These are phyloP conservation scores for Caenorhabditis afra DNA, from an alignment of 2,888 invertebrate species.

Conservation along the genomic window DNA sequence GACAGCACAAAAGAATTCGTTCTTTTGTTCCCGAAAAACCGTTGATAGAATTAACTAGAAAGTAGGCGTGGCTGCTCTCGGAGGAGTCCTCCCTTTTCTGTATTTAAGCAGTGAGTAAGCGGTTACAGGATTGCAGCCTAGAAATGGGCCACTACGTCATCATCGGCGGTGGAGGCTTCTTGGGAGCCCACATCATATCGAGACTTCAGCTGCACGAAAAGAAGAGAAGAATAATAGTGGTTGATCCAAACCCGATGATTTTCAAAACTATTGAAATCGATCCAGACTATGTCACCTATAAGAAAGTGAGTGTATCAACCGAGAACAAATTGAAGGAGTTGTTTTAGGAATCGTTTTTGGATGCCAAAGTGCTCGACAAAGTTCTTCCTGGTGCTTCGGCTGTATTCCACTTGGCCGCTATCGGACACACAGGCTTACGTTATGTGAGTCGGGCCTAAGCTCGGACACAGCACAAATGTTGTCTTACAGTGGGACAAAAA, in stretches of 20 bases:
- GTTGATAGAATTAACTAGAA: slow-evolving; percentile 15
- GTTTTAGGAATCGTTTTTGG: slow-evolving; percentile 41
- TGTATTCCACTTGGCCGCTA: slow-evolving; percentile 49
- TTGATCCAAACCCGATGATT: slow-evolving; percentile 9
- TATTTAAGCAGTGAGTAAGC: not conserved
- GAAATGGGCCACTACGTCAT: slow-evolving; percentile 28
- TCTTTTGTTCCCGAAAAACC: too few species aligned
- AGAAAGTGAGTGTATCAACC: slow-evolving; percentile 3
- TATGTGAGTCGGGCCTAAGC: slow-evolving; percentile 2
- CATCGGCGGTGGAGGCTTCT: slow-evolving; percentile 35
- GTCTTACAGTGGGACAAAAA: slow-evolving; percentile 13
- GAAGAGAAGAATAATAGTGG: slow-evolving; percentile 1
- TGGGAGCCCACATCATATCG: slow-evolving; percentile 28
- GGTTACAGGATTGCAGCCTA: not conserved
- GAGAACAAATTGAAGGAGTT: too few species aligned
- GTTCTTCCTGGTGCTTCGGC: slow-evolving; percentile 18
- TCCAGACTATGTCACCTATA: not conserved
- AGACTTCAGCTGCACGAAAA: slow-evolving; percentile 17
- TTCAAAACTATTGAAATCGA: slow-evolving; percentile 13
- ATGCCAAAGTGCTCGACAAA: slow-evolving; percentile 9
- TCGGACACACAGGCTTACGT: slow-evolving; percentile 40
- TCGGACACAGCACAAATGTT: too few species aligned
- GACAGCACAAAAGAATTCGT: too few species aligned
- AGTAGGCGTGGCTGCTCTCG: slow-evolving; percentile 20
- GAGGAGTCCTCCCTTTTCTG: too few species aligned